Conservation (phyloP, 2,888 invertebrate genomes). For the Parnassius mnemosyne region DNA sequence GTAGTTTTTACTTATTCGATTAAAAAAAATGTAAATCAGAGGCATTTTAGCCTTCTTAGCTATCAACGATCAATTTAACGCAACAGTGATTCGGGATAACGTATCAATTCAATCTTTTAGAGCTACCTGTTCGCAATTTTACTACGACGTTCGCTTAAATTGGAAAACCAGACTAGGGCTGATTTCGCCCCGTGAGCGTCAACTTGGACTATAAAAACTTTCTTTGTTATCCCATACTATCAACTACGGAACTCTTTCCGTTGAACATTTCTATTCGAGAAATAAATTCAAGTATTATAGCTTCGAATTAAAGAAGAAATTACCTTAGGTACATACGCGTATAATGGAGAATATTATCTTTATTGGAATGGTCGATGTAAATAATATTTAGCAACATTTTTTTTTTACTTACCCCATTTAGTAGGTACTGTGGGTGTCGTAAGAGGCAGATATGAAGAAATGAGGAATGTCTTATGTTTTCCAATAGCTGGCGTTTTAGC, state of each 20-base stretch:
- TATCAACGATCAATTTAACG: background rate
- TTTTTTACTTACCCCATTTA: no score
- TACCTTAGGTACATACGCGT: no score
- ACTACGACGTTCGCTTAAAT: slow-evolving; percentile 66
- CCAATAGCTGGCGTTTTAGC: no score
- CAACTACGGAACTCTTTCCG: slow-evolving; percentile 64
- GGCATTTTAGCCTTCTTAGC: no score
- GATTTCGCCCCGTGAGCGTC: slow-evolving; percentile 49
- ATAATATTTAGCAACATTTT: no score
- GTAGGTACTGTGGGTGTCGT: no score
- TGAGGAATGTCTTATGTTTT: no score
- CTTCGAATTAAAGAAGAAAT: background rate
- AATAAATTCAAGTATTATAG: slow-evolving; percentile 40
- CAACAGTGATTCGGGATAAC: slow-evolving; percentile 1
- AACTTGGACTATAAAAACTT: slow-evolving; percentile 76
- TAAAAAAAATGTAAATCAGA: no score
- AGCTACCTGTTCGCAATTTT: slow-evolving; percentile 46
- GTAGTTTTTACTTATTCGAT: no score
- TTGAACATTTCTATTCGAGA: slow-evolving; percentile 46
- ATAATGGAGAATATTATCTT: no score
- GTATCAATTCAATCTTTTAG: background rate
- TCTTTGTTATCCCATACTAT: slow-evolving; percentile 76
- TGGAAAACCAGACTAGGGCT: slow-evolving; percentile 62
- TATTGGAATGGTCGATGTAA: no score
- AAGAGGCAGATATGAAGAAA: no score